Base-by-base conservation (phyloP, 2,888 invertebrate species). In the Dryomyza anilis region DNA sequence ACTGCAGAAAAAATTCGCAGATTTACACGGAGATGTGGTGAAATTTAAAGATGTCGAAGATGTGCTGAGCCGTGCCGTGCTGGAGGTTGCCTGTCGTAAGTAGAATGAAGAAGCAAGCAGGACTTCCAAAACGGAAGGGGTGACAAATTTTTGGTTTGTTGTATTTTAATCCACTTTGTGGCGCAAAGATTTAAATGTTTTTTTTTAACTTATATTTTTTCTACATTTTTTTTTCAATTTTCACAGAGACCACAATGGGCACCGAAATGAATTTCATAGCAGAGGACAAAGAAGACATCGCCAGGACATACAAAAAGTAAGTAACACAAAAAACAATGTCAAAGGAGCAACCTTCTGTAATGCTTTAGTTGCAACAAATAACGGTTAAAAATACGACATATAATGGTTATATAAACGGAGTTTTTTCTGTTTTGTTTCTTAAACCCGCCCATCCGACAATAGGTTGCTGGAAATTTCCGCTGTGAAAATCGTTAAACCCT, bases 1-100 rank as follows among this genome's bases (percentile, higher is more conserved):
- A 50, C 69, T 81, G 66, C 52, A 73, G 30, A 65, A 72, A 0
- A 78, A 79, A 64, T 74, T 81, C n/a, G 48, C 71, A 6, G 69
- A 76, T 10, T 63, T 79, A 8, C 71, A 71, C 19, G 78, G 72
- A 5, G 36, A 67, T 14, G 60, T 63, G 2, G 72, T 78, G 1
- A 68, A 70, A 25, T 81, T 76, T 55, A 73, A 76, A 36, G 76
- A 74, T 33, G 75, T 81, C 30, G 82, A 81, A 66, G 79, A 81
- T 65, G 71, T 81, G 65, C 74, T 81, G n/a, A 76, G 78, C 59
- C 71, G 81, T 21, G 81, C 81, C 5, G 81, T 81, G 0, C 67
- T 81, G 21, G 78, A 81, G 64, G 77, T 78, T 6, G 81, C 81
- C 25, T 81, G 82, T 61, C 75, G 80, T 81, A 66, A 79, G 80